A percentile compares a stretch with the other conserved stretches of the same genome.
These are phyloP conservation scores for Enteromius unitaeniatus DNA, from an alignment of 2,797 vertebrate genomes.

Conservation along the genomic window DNA sequence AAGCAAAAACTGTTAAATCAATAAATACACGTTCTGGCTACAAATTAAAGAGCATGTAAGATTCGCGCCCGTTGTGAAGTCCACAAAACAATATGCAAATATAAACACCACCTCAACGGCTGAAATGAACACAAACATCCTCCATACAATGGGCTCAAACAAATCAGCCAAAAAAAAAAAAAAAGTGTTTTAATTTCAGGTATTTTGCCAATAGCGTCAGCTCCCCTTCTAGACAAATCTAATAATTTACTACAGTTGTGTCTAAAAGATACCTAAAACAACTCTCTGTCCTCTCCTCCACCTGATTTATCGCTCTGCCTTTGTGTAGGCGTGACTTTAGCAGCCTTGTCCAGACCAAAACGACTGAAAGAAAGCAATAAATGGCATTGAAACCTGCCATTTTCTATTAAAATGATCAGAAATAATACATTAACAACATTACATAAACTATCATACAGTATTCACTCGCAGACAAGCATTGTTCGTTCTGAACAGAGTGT, in stretches of 20 bases:
- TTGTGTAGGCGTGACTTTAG: background rate
- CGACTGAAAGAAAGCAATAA: constrained; percentile 28
- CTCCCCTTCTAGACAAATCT: constrained; percentile 4
- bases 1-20: constrained; percentile 57
- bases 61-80: constrained; percentile 55
- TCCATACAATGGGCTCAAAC: constrained; percentile 60
- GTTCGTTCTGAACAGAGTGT: constrained; percentile 31
- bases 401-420: constrained; percentile 38
- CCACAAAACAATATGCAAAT: constrained; percentile 37
- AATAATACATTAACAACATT: constrained; percentile 43
- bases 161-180: constrained; percentile 45
- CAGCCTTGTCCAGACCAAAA: constrained; percentile 25
- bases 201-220: background rate
- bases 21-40: constrained; percentile 69
- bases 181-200: background rate
- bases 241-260: constrained; percentile 12
- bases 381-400: constrained; percentile 19
- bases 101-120: constrained; percentile 49
- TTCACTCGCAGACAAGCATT: constrained; percentile 38
- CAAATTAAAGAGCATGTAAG: constrained; percentile 43
- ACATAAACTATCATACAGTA: constrained; percentile 56
- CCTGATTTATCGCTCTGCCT: background rate
- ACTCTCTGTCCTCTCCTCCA: background rate
- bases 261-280: constrained; percentile 18
- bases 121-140: constrained; percentile 50